Base-by-base conservation (phyloP, 2,113 vertebrate species). In the Boleophthalmus pectinirostris region DNA sequence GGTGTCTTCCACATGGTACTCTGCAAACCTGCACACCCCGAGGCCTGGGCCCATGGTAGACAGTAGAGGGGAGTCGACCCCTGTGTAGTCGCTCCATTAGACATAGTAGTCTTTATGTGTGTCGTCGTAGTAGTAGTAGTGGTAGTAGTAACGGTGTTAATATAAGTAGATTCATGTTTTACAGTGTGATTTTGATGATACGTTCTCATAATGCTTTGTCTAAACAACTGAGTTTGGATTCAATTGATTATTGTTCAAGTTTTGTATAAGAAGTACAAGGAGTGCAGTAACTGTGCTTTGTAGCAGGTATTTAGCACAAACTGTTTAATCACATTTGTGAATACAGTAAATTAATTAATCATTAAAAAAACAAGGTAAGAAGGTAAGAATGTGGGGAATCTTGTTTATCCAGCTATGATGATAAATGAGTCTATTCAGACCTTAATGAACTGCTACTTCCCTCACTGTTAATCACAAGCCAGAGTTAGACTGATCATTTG, bases 21-120 rank as follows among this genome's bases (percentile, higher is more conserved):
- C 66, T 79, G 83, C 79, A 89, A 85, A 89, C 87, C 85, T 87
- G 84, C 83, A 43, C 84, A 89, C 90, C 84, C 90, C 81, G 86
- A 88, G 75, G 79, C 87, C 85, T 73, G 84, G 72, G 38, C 75
- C 77, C 81, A 68, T 57, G 74, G 33, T 84, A 88, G 81, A 84
- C 69, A 9, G 54, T 82, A 89, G 87, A 75, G 73, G 78, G 70
- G 85, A 81, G 68, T 82, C 70, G 49, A 74, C 81, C 81, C 75
- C 73, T 70, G 58, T 79, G 75, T 77, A 81, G 77, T 46, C 77
- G 25, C 3, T 73, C 21, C 65, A 70, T 79, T 74, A 80, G 15
- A 72, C 67, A 73, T 35, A 9, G 80, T 66, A 75, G 46, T 84
- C 67, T 79, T 64, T 43, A 29, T 75, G 68, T 81, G 72, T 78